phyloP scores from a whole-genome alignment of 1,140 invertebrate genomes.

The Triops longicaudatus region DNA sequence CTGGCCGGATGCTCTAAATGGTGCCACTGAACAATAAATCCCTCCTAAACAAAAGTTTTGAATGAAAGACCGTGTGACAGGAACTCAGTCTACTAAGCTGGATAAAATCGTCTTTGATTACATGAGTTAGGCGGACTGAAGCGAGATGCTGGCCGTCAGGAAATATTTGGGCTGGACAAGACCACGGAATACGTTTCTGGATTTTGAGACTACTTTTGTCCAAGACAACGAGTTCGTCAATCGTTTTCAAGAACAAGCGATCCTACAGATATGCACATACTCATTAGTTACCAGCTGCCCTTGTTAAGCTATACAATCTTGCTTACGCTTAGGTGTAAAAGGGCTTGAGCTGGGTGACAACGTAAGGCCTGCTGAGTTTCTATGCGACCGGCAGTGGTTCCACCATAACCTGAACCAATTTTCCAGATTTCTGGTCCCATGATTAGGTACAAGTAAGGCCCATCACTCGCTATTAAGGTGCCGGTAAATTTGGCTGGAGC shows the following conservation, averaged over 20 bases:
- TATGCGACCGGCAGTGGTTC: constrained; percentile 80
- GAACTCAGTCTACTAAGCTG: no score
- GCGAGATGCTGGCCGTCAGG: constrained; percentile 64
- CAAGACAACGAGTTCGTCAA: neutral
- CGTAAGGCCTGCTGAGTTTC: constrained; percentile 56
- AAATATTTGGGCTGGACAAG: constrained; percentile 60
- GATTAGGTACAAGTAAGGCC: constrained; percentile 75
- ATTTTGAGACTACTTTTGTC: constrained; percentile 13
- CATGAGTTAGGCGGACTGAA: neutral
- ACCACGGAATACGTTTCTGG: constrained; percentile 34
- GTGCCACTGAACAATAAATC: constrained; percentile 22
- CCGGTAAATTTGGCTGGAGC: constrained; percentile 43
- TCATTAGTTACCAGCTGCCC: neutral
- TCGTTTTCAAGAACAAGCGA: constrained; percentile 19
- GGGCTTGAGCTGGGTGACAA: constrained; percentile 30
- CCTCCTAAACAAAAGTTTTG: constrained; percentile 7
- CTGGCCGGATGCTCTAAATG: constrained; percentile 34
- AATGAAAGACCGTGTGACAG: neutral
- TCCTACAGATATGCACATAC: neutral
- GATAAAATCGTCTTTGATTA: neutral
- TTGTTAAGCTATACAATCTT: neutral
- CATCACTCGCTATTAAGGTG: constrained; percentile 59
- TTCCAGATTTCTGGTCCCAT: constrained; percentile 71
- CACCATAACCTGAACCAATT: constrained; percentile 85
- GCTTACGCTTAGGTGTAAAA: constrained; percentile 21